Evolutionary conservation across 2,888 invertebrate genomes (phyloP).

Genomic region (Drosophila setosimentum): DNA sequence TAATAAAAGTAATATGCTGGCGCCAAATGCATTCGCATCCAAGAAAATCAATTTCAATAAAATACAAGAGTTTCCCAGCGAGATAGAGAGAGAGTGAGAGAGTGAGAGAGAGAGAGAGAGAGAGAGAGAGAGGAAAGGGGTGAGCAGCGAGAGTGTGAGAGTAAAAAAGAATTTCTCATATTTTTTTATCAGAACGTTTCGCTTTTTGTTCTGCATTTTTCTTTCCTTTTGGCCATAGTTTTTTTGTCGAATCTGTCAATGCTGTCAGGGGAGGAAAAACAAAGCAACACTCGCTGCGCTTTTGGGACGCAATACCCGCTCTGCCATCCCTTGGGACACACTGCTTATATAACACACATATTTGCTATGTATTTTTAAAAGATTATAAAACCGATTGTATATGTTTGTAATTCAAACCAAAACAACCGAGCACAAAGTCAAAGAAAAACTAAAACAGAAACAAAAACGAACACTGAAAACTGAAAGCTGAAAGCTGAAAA

Average conservation of each 20-base stretch:
- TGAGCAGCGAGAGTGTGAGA: not conserved
- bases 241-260: conserved; percentile 80
- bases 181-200: conserved; percentile 49
- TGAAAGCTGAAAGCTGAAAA: conserved; percentile 10
- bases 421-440: conserved; percentile 46
- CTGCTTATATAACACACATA: conserved; percentile 51
- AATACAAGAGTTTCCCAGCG: conserved; percentile 63
- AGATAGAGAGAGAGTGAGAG: conserved; percentile 14
- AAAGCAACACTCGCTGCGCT: conserved; percentile 68
- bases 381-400: conserved; percentile 66
- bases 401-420: conserved; percentile 46
- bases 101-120: not conserved
- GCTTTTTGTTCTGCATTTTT: conserved; percentile 7
- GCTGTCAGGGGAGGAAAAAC: conserved; percentile 72
- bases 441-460: conserved; percentile 8
- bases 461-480: conserved; percentile 11
- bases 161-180: conserved; percentile 46
- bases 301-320: conserved; percentile 56
- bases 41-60: conserved; percentile 80
- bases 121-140: not conserved
- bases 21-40: conserved; percentile 77
- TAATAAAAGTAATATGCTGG: conserved; percentile 81
- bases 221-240: conserved; percentile 63
- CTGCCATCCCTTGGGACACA: conserved; percentile 7
- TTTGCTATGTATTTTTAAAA: conserved; percentile 80